Conservation (phyloP, 1,140 invertebrate genomes). For the Pantala flavescens region DNA sequence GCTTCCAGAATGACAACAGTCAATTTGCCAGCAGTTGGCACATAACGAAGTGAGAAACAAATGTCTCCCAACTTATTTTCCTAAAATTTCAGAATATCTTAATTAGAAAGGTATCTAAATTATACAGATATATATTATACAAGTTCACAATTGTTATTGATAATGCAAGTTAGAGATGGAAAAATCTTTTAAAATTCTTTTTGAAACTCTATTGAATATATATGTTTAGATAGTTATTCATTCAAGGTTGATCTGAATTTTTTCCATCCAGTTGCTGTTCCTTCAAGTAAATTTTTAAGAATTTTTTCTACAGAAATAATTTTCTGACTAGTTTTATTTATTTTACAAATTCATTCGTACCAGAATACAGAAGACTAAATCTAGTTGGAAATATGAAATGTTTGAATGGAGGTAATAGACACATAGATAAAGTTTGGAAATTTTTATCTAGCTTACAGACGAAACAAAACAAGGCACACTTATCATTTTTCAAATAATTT, state of each 20-base stretch:
- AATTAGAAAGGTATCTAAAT: background rate
- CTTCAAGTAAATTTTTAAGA: no score
- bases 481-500: background rate
- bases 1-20: constrained; percentile 97
- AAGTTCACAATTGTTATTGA: no score
- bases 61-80: constrained; percentile 98
- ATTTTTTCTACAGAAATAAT: no score
- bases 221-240: no score
- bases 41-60: constrained; percentile 97
- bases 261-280: no score
- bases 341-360: no score
- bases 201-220: no score
- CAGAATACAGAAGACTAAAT: background rate
- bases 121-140: no score
- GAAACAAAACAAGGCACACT: constrained; percentile 13
- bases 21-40: constrained; percentile 95
- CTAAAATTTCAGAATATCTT: constrained; percentile 38
- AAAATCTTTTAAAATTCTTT: no score
- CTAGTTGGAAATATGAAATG: background rate
- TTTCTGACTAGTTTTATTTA: no score
- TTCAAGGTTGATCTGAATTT: no score
- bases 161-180: no score
- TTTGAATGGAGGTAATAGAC: background rate
- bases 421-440: background rate
- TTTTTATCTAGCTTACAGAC: constrained; percentile 11